Evolutionary conservation across 2,888 invertebrate genomes (phyloP), one percentile per base, ranked within the genome.

Genomic region (Salpingus planirostris): DNA sequence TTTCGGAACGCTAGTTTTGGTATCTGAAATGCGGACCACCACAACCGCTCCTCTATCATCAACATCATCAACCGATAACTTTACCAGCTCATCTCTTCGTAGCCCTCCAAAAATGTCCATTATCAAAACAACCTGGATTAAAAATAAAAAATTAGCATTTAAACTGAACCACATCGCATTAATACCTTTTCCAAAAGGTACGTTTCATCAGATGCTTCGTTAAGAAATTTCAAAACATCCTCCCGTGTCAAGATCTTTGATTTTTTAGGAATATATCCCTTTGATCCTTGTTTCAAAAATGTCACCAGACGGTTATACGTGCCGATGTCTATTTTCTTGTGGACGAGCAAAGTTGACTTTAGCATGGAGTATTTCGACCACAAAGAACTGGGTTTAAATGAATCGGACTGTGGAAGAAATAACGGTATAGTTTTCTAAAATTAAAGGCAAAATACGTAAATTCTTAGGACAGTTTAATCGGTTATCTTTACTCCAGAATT

Each of bases 191-290:
- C 24, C 15, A 43, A 10, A 10, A 44, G 26, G 32, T 41, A 37
- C 15, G 15, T 42, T 21, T 45, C 35, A 40, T 47, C 29, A 24
- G 33, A 29, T 23, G 41, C 43, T 29, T 38, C 15, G 18, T 43
- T 40, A 15, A 47, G 29, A 36, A 47, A 44, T 8, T 10, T 30
- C 29, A 33, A 29, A 27, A 47, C 40, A 15, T 44, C 27, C 11
- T 44, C 40, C 21, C 36, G 27, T 28, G 39, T 32, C 18, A 46
- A 44, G 40, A 42, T 29, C 15, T 42, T 40, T 5, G 41, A 43
- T 39, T 46, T 47, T 21, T 43, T 42, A 10, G 32, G 35, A 29
- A 31, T 23, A 15, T 46, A 46, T 31, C 40, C 43, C 31, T 40
- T 38, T 10, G 29, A 40, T 24, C 25, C 29, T 32, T 29, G 12